These are phyloP conservation scores for Aplodontia rufa DNA, from an alignment of 2,113 vertebrate species.

Conservation along the genomic window DNA sequence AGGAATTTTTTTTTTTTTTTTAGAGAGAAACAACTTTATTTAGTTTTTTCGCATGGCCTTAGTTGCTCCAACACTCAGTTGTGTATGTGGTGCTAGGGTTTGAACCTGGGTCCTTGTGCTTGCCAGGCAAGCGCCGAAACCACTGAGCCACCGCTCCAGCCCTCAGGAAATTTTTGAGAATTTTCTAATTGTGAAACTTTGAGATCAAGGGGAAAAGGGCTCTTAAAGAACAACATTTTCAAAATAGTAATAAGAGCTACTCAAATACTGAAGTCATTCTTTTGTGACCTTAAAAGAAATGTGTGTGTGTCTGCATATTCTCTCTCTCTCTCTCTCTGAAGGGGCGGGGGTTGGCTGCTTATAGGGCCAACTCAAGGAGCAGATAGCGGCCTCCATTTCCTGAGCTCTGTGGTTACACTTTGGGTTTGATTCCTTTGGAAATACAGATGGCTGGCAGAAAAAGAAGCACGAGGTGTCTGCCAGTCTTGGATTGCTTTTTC, in stretches of 20 bases:
- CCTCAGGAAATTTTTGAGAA: background rate
- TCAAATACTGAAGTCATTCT: background rate
- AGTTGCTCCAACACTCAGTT: too few relatives aligned
- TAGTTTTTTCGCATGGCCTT: too few relatives aligned
- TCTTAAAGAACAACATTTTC: background rate
- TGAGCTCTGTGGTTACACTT: background rate
- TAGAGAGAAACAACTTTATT: too few relatives aligned
- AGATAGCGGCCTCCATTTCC: background rate
- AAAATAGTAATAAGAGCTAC: background rate
- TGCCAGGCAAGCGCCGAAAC: too few relatives aligned
- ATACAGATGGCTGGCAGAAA: background rate
- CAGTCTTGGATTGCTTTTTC: slow-evolving; percentile 34
- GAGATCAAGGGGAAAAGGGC: background rate
- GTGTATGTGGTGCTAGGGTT: too few relatives aligned
- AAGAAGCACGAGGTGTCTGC: background rate
- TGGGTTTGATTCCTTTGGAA: slow-evolving; percentile 7
- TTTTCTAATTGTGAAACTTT: background rate
- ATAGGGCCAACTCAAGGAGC: background rate
- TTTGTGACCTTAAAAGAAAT: background rate
- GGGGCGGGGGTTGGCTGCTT: background rate
- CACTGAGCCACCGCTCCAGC: too few relatives aligned
- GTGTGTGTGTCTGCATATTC: background rate
- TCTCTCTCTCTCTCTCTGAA: background rate
- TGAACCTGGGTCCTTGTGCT: too few relatives aligned
- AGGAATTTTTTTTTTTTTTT: background rate